Base-by-base conservation (phyloP, 2,888 invertebrate species). In the Monoplex corrugatus region DNA sequence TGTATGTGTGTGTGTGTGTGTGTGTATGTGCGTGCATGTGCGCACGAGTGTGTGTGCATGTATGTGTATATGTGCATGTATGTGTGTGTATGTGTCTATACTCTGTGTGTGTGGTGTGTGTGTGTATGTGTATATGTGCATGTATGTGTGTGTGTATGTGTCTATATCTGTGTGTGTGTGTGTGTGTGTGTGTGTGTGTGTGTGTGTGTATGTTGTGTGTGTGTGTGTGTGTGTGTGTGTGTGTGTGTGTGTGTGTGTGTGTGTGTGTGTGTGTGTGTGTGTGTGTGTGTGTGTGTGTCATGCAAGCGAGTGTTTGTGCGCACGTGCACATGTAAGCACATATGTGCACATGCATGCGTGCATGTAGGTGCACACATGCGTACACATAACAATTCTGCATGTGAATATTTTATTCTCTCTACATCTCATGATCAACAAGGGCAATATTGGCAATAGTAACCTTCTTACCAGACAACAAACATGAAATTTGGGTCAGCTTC, bases 181-280 rank as follows among this genome's bases (percentile, higher is more conserved):
- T 57, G 57, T 50, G 2, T 57, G 57, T 13, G 13, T 13, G 1
- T 57, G 57, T 50, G 57, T 57, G 57, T n/a, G n/a, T n/a, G n/a
- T 57, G 57, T 13, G 13, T 13, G 57, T 57, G 57, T 13, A 19
- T 13, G 57, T 57, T 13, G 57, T 57, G 57, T 0, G 13, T 13
- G 57, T 57, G 57, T 0, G 13, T 13, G 57, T 57, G 57, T 0
- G 57, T 57, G 57, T 57, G 57, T 57, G 57, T 57, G 57, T 57
- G 57, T 57, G 57, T 57, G 57, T 57, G 57, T 57, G 57, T 57
- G 57, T 57, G 57, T 57, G 57, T 57, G 57, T 57, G 57, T 57
- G 57, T 57, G n/a, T n/a, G n/a, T n/a, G n/a, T n/a, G n/a, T n/a
- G n/a, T n/a, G n/a, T n/a, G n/a, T n/a, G n/a, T n/a, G n/a, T n/a